These are phyloP conservation scores for Chorisops tibialis DNA, from an alignment of 2,888 invertebrate species.

Conservation along the genomic window DNA sequence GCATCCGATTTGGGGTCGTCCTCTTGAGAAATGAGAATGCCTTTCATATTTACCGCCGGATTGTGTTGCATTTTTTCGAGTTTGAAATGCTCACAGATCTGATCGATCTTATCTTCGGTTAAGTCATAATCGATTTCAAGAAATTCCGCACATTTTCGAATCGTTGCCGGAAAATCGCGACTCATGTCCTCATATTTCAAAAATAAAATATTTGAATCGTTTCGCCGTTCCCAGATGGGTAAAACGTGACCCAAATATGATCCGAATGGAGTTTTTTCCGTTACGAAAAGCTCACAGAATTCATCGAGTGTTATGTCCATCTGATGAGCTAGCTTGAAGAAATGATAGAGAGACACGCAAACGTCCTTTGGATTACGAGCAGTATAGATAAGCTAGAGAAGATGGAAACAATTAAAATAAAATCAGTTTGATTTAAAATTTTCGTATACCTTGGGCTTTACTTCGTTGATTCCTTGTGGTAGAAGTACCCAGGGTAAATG, in stretches of 20 bases:
- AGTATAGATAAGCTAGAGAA: constrained; percentile 74
- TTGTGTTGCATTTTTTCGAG: constrained; percentile 81
- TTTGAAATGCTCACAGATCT: constrained; percentile 70
- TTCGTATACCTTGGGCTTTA: constrained; percentile 72
- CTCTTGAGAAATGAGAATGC: constrained; percentile 53
- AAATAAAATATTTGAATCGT: constrained; percentile 71
- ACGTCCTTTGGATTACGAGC: constrained; percentile 88
- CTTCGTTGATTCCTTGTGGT: constrained; percentile 61
- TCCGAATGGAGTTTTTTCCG: constrained; percentile 62
- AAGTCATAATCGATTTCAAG: constrained; percentile 59
- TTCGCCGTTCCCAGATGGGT: constrained; percentile 67
- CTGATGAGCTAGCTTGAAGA: constrained; percentile 70
- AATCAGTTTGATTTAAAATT: neutral
- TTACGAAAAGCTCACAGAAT: constrained; percentile 70
- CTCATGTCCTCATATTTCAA: constrained; percentile 82
- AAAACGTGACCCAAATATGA: constrained; percentile 64
- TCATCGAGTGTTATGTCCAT: constrained; percentile 66
- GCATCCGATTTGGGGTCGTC: constrained; percentile 47
- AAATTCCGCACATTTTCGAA: constrained; percentile 63
- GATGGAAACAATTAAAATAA: neutral
- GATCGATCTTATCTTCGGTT: constrained; percentile 63
- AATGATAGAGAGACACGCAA: constrained; percentile 84
- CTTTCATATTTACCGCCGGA: constrained; percentile 71
- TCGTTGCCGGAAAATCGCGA: constrained; percentile 63
- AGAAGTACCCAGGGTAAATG: constrained; percentile 71